Evolutionary conservation across 2,113 vertebrate genomes (phyloP).

Genomic region (Cynopterus brachyotis): DNA sequence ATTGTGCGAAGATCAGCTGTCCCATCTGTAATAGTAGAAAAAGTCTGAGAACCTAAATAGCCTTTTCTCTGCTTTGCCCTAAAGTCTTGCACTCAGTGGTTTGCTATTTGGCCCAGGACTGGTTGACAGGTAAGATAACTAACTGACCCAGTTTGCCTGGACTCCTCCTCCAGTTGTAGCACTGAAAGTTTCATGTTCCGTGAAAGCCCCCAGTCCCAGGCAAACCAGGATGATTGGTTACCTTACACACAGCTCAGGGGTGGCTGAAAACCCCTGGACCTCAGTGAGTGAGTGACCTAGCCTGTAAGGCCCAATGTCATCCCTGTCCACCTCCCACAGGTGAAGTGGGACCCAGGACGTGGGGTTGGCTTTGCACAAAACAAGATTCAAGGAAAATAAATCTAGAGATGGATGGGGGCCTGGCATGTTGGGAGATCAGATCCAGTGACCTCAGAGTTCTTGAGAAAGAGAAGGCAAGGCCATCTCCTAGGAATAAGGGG

Average conservation of each 20-base stretch:
- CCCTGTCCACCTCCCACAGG: background rate
- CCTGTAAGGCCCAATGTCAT: background rate
- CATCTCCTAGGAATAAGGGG: background rate
- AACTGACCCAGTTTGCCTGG: background rate
- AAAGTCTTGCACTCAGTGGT: background rate
- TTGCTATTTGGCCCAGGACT: background rate
- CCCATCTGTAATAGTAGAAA: background rate
- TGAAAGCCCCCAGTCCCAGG: background rate
- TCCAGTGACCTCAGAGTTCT: background rate
- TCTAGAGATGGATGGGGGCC: background rate
- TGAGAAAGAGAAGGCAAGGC: background rate
- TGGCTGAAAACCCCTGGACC: background rate
- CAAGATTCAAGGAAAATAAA: background rate
- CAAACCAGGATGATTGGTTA: background rate
- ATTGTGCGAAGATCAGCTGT: background rate
- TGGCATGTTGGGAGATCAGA: background rate
- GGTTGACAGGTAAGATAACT: background rate
- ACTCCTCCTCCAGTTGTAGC: background rate
- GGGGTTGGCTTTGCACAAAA: background rate
- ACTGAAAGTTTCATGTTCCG: background rate
- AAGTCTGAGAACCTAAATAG: background rate
- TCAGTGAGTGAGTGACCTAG: background rate
- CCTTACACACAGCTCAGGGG: background rate
- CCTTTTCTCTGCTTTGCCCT: slow-evolving; percentile 12
- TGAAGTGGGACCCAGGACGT: background rate